Evolutionary conservation across 1,140 invertebrate genomes (phyloP).

Genomic region (Panulirus ornatus): DNA sequence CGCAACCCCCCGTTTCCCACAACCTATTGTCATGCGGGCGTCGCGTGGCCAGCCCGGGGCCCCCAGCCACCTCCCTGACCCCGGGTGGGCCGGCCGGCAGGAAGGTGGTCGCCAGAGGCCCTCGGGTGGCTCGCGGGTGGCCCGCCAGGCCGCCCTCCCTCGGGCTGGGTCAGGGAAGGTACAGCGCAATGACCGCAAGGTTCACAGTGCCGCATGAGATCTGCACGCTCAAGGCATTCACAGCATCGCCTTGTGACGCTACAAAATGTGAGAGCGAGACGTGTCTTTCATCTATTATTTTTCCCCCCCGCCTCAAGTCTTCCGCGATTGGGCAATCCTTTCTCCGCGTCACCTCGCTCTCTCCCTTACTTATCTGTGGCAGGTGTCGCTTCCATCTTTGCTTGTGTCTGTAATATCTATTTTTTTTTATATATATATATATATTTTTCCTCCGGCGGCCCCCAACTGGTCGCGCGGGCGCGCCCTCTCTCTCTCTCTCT

Average conservation of each 20-base stretch:
- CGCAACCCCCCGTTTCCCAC: too few species aligned
- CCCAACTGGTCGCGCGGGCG: background rate
- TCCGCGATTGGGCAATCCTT: slow-evolving; percentile 24
- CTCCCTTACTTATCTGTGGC: slow-evolving; percentile 37
- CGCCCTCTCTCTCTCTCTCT: too few species aligned
- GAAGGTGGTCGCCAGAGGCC: background rate
- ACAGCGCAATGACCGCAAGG: slow-evolving; percentile 74
- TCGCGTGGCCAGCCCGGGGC: slow-evolving; percentile 1
- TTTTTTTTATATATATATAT: too few species aligned
- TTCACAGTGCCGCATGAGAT: slow-evolving; percentile 74
- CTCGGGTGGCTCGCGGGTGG: background rate
- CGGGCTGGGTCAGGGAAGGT: slow-evolving; percentile 51
- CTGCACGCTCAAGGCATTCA: slow-evolving; percentile 73
- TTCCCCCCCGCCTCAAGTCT: too few species aligned
- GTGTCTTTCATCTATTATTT: too few species aligned
- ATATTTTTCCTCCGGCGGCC: too few species aligned
- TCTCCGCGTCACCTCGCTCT: slow-evolving; percentile 51
- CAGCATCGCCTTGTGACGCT: slow-evolving; percentile 66
- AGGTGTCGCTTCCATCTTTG: slow-evolving; percentile 45
- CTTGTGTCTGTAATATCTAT: slow-evolving; percentile 38
- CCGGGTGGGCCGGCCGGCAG: slow-evolving; percentile 10
- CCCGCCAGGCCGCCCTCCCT: slow-evolving; percentile 32
- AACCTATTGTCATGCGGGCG: slow-evolving; percentile 30
- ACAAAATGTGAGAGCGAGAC: slow-evolving; percentile 38
- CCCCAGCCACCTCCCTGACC: slow-evolving; percentile 6